A percentile compares a stretch with the other conserved stretches of the same genome.
phyloP scores from a whole-genome alignment of 2,888 invertebrate species.

The Diplazon laetatorius region DNA sequence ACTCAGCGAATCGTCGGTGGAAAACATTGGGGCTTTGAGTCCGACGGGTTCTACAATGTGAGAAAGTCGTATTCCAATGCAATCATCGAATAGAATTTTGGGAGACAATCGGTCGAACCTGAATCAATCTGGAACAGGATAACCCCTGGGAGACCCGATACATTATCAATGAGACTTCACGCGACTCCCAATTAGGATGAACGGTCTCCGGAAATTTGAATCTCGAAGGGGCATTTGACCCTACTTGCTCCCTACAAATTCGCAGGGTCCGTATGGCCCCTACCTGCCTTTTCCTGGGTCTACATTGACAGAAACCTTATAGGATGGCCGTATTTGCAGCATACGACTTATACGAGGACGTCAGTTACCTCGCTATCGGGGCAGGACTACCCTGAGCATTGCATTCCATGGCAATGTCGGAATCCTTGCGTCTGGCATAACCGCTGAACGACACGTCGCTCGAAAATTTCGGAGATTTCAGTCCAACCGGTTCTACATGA shows the following conservation, averaged over 20 bases:
- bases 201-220: too few relatives aligned
- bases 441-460: slow-evolving; percentile 86
- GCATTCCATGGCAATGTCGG: slow-evolving; percentile 79
- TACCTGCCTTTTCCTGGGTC: too few relatives aligned
- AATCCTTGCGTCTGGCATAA: slow-evolving; percentile 82
- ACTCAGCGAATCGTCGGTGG: slow-evolving; percentile 85
- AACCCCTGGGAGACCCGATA: too few relatives aligned
- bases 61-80: slow-evolving; percentile 28
- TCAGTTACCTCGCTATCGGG: slow-evolving; percentile 87
- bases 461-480: slow-evolving; percentile 87
- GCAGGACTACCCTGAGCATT: slow-evolving; percentile 89
- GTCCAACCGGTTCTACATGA: slow-evolving; percentile 86
- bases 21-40: slow-evolving; percentile 87
- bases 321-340: background rate
- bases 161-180: too few relatives aligned
- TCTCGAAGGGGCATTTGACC: too few relatives aligned
- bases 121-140: slow-evolving; percentile 70
- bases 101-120: slow-evolving; percentile 77
- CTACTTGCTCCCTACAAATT: too few relatives aligned
- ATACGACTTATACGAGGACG: slow-evolving; percentile 65
- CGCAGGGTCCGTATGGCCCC: too few relatives aligned
- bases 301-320: too few relatives aligned
- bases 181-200: too few relatives aligned
- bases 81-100: slow-evolving; percentile 12
- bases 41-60: slow-evolving; percentile 86